Evolutionary conservation across 2,888 invertebrate species (phyloP).

Genomic region (Fragum fragum): DNA sequence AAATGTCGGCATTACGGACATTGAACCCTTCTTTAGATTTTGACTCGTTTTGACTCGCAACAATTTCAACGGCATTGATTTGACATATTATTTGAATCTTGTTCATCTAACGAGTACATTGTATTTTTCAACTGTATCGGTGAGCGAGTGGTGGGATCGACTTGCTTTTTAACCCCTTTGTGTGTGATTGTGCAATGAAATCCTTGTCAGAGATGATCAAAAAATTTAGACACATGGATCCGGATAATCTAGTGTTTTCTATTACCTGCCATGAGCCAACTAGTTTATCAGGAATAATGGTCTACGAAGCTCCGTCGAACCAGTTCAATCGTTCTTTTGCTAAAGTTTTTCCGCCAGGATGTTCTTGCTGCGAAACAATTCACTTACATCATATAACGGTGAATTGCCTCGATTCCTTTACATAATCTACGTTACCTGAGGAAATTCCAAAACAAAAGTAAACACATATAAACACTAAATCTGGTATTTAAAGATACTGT

Average conservation of each 20-base stretch:
- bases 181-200: constrained; percentile 54
- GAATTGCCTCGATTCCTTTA: constrained; percentile 15
- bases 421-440: constrained; percentile 3
- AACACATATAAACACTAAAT: constrained; percentile 35
- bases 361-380: constrained; percentile 47
- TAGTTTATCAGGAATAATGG: constrained; percentile 32
- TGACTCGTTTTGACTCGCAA: constrained; percentile 27
- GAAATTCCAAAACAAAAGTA: not conserved
- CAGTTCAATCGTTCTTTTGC: constrained; percentile 53
- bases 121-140: not conserved
- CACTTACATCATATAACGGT: constrained; percentile 25
- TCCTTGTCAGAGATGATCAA: constrained; percentile 9
- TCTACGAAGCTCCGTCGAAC: constrained; percentile 13
- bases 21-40: not conserved
- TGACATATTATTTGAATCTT: constrained; percentile 22
- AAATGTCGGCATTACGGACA: constrained; percentile 24
- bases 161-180: constrained; percentile 54
- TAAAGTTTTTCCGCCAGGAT: constrained; percentile 37
- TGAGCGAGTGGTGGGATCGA: constrained; percentile 44
- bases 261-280: constrained; percentile 40
- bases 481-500: constrained; percentile 46
- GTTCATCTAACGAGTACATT: constrained; percentile 34
- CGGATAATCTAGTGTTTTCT: constrained; percentile 46
- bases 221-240: constrained; percentile 33
- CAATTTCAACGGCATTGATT: constrained; percentile 34